Conservation (phyloP, 2,888 invertebrate genomes). For the Ennomos fuscantarius region DNA sequence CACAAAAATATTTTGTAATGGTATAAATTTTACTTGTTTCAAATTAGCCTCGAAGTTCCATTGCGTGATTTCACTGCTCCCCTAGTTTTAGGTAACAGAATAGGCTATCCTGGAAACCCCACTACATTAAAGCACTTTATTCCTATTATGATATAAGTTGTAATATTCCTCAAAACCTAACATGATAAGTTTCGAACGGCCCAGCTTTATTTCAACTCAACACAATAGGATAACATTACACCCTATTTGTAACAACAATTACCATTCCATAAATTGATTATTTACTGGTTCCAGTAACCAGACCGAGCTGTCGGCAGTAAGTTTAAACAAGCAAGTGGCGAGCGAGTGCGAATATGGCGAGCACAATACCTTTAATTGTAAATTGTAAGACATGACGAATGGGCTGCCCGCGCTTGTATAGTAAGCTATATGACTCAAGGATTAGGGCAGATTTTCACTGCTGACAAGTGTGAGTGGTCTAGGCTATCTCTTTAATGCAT, state of each 20-base stretch:
- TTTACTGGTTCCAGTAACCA: neutral
- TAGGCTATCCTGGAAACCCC: too few species aligned
- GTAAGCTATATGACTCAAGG: slow-evolving; percentile 29
- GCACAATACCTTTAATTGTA: slow-evolving; percentile 60
- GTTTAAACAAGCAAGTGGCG: slow-evolving; percentile 43
- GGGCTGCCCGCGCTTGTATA: slow-evolving; percentile 32
- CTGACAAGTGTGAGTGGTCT: neutral
- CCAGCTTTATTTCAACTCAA: too few species aligned
- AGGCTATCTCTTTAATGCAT: too few species aligned
- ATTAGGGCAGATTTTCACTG: neutral
- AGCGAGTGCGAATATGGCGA: slow-evolving; percentile 53
- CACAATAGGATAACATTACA: neutral
- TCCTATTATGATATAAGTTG: too few species aligned
- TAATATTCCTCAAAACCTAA: too few species aligned
- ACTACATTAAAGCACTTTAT: too few species aligned
- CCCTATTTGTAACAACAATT: slow-evolving; percentile 18
- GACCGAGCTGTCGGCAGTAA: slow-evolving; percentile 45
- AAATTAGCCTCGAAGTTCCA: too few species aligned
- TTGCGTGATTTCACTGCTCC: too few species aligned
- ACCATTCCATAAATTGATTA: slow-evolving; percentile 26
- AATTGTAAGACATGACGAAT: slow-evolving; percentile 57
- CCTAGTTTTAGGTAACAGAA: too few species aligned
- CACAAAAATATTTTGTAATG: too few species aligned
- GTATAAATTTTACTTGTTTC: too few species aligned
- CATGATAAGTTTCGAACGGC: too few species aligned